phyloP scores from a whole-genome alignment of 2,113 vertebrate species.

The Ailuropoda melanoleuca region DNA sequence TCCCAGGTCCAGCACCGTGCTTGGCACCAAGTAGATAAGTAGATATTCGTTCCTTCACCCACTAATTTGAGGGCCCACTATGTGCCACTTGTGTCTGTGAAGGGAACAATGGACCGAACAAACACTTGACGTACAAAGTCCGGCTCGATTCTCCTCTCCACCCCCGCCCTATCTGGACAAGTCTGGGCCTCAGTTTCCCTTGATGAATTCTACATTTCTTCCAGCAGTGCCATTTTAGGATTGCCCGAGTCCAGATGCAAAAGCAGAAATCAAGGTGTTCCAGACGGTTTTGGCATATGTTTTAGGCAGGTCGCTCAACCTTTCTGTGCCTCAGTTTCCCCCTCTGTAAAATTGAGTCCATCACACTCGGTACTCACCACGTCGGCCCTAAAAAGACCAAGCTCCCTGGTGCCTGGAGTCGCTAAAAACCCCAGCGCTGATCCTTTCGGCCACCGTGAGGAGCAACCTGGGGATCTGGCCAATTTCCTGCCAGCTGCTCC shows the following conservation, averaged over 20 bases:
- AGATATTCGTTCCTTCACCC: background rate
- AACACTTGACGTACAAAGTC: background rate
- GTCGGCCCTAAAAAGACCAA: background rate
- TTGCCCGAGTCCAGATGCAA: background rate
- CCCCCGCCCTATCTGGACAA: no score
- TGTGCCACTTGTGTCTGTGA: accelerated
- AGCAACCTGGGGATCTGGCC: accelerated
- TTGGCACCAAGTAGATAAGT: background rate
- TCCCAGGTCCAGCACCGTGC: accelerated
- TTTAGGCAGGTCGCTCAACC: accelerated
- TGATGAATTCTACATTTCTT: background rate
- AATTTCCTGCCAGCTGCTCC: background rate
- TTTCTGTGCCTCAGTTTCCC: background rate
- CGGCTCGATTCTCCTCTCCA: accelerated
- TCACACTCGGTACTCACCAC: background rate
- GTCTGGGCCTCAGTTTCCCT: background rate
- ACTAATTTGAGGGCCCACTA: accelerated
- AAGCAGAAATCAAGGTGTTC: background rate
- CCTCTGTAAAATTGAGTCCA: accelerated
- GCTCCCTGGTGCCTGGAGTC: accelerated
- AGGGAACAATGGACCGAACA: accelerated
- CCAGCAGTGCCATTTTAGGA: accelerated
- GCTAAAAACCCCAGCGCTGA: accelerated
- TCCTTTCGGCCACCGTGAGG: accelerated
- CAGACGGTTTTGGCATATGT: accelerated